A percentile compares a stretch with the other conserved stretches of the same genome.
These are phyloP conservation scores for Danaus plexippus DNA, from an alignment of 1,140 invertebrate species.

Conservation along the genomic window DNA sequence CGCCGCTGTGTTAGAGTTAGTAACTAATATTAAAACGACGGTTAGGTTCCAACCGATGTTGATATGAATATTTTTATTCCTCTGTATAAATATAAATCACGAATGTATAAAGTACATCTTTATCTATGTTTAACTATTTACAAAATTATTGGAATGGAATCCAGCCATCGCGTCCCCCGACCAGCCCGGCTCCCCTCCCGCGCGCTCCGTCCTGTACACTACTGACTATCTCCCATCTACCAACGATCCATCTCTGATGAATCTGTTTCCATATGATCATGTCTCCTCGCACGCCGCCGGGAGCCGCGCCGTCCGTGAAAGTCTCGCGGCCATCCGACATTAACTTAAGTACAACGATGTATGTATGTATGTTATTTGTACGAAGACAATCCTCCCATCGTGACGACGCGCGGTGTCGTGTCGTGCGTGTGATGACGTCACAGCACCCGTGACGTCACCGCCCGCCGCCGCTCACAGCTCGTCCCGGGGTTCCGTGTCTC, in stretches of 20 bases:
- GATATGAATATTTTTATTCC: no score
- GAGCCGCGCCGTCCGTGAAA: neutral
- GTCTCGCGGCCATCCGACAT: neutral
- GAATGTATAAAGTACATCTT: no score
- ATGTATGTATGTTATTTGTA: no score
- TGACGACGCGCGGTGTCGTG: neutral
- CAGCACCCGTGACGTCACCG: neutral
- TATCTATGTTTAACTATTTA: neutral
- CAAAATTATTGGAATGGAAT: slow-evolving; percentile 3
- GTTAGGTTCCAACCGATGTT: no score
- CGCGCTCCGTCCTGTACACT: no score
- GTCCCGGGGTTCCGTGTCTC: slow-evolving; percentile 24
- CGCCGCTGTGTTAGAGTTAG: no score
- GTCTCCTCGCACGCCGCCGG: neutral
- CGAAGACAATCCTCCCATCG: neutral
- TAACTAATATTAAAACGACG: no score
- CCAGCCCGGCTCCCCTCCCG: no score
- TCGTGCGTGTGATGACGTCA: neutral
- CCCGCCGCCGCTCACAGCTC: slow-evolving; percentile 33
- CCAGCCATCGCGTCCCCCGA: neutral
- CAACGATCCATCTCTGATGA: no score
- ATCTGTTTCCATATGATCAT: no score
- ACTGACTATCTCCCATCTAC: no score
- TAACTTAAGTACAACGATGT: neutral
- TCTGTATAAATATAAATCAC: no score